phyloP scores from a whole-genome alignment of 2,797 vertebrate species.

The Gymnothorax reevesii region DNA sequence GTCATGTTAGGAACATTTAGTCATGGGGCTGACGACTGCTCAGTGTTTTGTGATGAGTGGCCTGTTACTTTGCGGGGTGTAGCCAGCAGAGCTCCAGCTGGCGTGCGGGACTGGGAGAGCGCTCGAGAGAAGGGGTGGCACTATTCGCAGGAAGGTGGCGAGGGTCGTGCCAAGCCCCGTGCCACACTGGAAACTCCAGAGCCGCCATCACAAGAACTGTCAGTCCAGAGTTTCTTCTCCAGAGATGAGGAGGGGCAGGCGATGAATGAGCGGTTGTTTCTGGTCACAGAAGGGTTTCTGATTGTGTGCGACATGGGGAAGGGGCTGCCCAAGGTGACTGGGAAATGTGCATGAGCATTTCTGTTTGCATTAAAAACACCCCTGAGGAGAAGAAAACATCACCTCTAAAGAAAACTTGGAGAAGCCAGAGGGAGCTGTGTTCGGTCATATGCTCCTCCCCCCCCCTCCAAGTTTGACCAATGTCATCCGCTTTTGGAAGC shows the following conservation, averaged over 20 bases:
- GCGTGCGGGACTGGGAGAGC: not conserved
- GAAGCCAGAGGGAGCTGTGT: not conserved
- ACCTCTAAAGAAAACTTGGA: not conserved
- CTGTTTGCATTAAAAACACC: not conserved
- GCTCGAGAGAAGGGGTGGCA: not conserved
- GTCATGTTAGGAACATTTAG: no score
- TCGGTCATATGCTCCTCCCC: not conserved
- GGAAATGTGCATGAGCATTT: not conserved
- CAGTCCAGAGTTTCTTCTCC: not conserved
- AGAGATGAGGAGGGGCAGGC: not conserved
- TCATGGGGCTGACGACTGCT: no score
- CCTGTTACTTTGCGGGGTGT: not conserved
- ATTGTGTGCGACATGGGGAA: not conserved
- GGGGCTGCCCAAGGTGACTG: not conserved
- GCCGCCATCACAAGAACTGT: not conserved
- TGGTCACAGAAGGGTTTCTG: not conserved
- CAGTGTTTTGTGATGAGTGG: not conserved
- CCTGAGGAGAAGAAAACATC: not conserved
- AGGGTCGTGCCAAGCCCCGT: not conserved
- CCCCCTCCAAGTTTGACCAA: not conserved
- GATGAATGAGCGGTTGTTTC: slow-evolving; percentile 11
- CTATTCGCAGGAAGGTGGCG: slow-evolving; percentile 7
- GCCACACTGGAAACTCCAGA: slow-evolving; percentile 13
- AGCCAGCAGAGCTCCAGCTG: not conserved
- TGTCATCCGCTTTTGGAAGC: not conserved